Base-by-base conservation (phyloP, 1,140 invertebrate species). In the Saccostrea cuccullata region DNA sequence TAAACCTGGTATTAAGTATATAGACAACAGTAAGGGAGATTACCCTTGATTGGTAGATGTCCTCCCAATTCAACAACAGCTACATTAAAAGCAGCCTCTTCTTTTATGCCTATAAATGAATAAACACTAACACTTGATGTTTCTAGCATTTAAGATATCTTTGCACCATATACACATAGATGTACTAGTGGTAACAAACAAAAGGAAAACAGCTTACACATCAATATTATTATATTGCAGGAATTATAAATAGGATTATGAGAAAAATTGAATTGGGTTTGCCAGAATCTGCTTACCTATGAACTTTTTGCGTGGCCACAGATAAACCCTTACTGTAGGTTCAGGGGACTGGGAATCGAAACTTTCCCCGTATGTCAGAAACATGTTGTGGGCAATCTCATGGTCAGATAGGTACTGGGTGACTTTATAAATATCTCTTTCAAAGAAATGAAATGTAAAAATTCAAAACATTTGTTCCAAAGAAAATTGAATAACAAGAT, bases 221-320 rank as follows among this genome's bases (percentile, higher is more conserved):
- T n/a, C n/a, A n/a, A n/a, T n/a, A n/a, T n/a, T n/a, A n/a, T n/a
- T n/a, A 47, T 47, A 47, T 6, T 47, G 40, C 6, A 47, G 40
- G 2, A 3, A 6, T 47, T 2, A 47, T 47, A 47, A 47, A 3
- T 47, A 2, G 6, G 40, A 6, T 47, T 3, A 47, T 47, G 6
- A 9, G 5, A 47, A 13, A 4, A 9, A 60, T 60, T 60, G 9
- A 17, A 58, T 13, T 60, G 58, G 3, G 13, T 60, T 56, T 17
- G 30, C 58, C n/a, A n/a, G 5, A 64, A 64, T 11, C 77, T 58
- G 40, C 20, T 84, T 92, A 93, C 93, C 93, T 87, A 93, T 91
- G 89, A 93, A 93, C 87, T 93, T 93, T 58, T 91, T 91, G 30
- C 93, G 90, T 3, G 93, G 93, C 92, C 92, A 94, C n/a, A 94